Base-by-base conservation (phyloP, 2,888 invertebrate genomes). In the Carpatolechia fugitivella region DNA sequence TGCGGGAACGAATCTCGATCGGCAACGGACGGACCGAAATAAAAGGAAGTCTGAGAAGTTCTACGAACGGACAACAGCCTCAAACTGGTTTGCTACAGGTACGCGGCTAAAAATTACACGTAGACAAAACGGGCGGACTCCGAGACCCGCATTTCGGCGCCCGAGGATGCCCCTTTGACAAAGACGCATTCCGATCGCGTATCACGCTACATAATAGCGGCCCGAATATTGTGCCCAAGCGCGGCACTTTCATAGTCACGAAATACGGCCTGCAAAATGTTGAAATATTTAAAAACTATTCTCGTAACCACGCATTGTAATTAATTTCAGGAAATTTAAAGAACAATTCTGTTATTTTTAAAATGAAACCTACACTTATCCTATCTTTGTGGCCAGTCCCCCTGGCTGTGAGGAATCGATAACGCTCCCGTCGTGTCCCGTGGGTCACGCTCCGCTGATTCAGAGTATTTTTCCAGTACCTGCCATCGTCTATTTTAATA, bases 41-140 rank as follows among this genome's bases (percentile, higher is more conserved):
- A 79, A 83, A 78, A 74, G 72, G 66, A 72, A 66, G 73, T 68
- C 71, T 68, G 70, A 71, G 70, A 64, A 70, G 71, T 83, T 82
- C 82, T 82, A 77, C 76, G 80, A 82, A 83, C 69, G 65, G 73
- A 63, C 71, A 65, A 59, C 65, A 60, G 63, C 67, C 67, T 73
- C 57, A 79, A 89, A 89, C 89, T 76, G 84, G 89, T 89, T 80
- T 78, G 70, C 69, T 77, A 72, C 88, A 89, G 88, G 89, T 86
- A 88, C 75, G 66, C 80, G 77, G 77, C 76, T 76, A 82, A 85
- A 85, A 85, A 81, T 87, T 83, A 83, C 85, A 81, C 78, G 82
- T 85, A 85, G 85, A 83, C 80, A 78, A 83, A 82, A 77, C 75
- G 70, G 64, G 60, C 64, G 62, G 60, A 64, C 66, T 65, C 62